A percentile compares a stretch with the other conserved stretches of the same genome.
These are phyloP conservation scores for Microcebus tavaratra DNA, from an alignment of 2,113 vertebrate genomes.

Conservation along the genomic window DNA sequence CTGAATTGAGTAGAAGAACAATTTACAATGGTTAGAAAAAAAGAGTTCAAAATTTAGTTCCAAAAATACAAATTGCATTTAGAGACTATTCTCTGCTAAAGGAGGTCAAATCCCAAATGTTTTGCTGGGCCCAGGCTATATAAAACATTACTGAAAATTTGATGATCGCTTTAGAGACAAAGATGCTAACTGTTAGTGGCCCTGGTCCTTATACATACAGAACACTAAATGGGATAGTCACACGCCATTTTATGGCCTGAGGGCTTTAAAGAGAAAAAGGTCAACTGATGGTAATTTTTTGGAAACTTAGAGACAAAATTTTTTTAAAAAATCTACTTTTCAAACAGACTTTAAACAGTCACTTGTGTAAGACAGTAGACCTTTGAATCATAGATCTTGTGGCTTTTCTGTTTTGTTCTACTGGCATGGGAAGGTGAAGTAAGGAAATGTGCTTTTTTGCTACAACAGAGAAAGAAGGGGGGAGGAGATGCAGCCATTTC, in stretches of 20 bases:
- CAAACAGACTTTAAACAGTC: slow-evolving; percentile 31
- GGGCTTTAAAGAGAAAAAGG: slow-evolving; percentile 32
- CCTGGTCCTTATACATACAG: slow-evolving; percentile 35
- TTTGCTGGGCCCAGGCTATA: background rate
- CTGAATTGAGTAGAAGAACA: background rate
- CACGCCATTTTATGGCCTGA: background rate
- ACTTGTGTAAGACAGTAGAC: slow-evolving; percentile 23
- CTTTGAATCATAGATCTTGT: slow-evolving; percentile 60
- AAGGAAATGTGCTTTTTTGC: slow-evolving; percentile 34
- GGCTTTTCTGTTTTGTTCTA: slow-evolving; percentile 70
- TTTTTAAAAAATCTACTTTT: slow-evolving; percentile 36
- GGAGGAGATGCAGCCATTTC: slow-evolving; percentile 29
- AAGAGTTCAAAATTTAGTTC: slow-evolving; percentile 46
- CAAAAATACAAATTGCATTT: slow-evolving; percentile 27
- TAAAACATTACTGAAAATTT: slow-evolving; percentile 15
- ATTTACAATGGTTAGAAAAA: slow-evolving; percentile 16
- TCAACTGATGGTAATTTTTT: slow-evolving; percentile 42
- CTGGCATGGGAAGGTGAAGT: slow-evolving; percentile 32
- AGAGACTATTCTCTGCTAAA: background rate
- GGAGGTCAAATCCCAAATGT: slow-evolving; percentile 41
- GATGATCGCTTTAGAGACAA: slow-evolving; percentile 25
- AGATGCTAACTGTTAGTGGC: background rate
- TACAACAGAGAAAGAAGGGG: slow-evolving; percentile 42
- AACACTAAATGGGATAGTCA: background rate
- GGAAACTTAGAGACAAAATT: slow-evolving; percentile 41